Evolutionary conservation across 2,113 vertebrate genomes (phyloP).

Genomic region (Notechis scutatus): DNA sequence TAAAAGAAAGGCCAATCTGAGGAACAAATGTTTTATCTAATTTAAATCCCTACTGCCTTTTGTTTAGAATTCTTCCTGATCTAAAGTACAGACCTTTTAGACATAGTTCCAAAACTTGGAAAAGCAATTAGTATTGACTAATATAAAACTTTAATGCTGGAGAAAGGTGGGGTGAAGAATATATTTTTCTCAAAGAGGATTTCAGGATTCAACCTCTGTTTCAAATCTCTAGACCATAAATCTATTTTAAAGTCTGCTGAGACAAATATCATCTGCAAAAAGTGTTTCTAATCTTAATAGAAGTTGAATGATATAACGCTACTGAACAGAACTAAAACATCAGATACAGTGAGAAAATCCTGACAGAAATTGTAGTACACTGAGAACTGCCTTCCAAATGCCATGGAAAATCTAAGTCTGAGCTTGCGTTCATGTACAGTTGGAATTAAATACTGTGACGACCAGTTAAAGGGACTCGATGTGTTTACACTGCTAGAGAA

Average conservation of each 20-base stretch:
- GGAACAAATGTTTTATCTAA: not conserved
- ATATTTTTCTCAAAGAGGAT: not conserved
- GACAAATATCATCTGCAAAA: not conserved
- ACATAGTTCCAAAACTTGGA: not conserved
- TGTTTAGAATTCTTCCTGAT: not conserved
- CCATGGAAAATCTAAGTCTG: not conserved
- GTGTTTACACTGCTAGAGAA: not conserved
- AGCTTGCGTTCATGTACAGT: not conserved
- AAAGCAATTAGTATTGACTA: not conserved
- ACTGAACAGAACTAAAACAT: not conserved
- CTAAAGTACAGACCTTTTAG: not conserved
- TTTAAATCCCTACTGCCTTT: not conserved
- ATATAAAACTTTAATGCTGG: not conserved
- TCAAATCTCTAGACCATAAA: not conserved
- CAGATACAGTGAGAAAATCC: not conserved
- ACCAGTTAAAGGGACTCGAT: not conserved
- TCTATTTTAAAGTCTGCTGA: conserved; percentile 4
- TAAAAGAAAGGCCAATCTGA: not conserved
- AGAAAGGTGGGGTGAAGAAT: not conserved
- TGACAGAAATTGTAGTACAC: not conserved
- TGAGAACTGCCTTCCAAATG: not conserved
- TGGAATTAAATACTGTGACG: not conserved
- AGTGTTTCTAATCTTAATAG: not conserved
- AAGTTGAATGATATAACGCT: not conserved
- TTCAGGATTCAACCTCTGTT: not conserved